Conservation (phyloP, 2,797 vertebrate genomes). For the Myoxocephalus aenaeus region DNA sequence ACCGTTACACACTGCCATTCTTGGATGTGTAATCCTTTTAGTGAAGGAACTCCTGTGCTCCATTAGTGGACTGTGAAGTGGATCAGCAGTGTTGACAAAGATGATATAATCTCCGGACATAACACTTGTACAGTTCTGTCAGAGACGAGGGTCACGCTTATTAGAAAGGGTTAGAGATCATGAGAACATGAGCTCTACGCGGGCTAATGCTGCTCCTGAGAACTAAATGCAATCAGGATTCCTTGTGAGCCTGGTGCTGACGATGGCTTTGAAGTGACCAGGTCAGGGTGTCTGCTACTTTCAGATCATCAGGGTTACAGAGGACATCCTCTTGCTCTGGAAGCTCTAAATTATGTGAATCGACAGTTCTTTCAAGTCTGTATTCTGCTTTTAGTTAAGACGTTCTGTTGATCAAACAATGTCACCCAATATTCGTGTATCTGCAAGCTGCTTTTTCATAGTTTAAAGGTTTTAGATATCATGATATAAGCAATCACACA, state of each 20-base stretch:
- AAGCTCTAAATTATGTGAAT: not conserved
- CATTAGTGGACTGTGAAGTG: conserved; percentile 24
- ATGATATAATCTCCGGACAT: conserved; percentile 27
- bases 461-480: conserved; percentile 23
- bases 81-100: conserved; percentile 29
- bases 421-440: not conserved
- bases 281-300: conserved; percentile 8
- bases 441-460: not conserved
- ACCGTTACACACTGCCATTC: conserved; percentile 46
- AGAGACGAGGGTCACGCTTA: conserved; percentile 12
- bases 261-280: conserved; percentile 18
- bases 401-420: conserved; percentile 4
- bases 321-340: not conserved
- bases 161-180: not conserved
- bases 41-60: conserved; percentile 16
- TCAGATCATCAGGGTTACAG: conserved; percentile 6
- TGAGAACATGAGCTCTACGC: conserved; percentile 8
- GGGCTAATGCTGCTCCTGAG: conserved; percentile 39
- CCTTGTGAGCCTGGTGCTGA: conserved; percentile 14
- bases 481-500: conserved; percentile 11
- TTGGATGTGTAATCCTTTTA: conserved; percentile 62
- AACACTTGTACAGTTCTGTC: conserved; percentile 11
- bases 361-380: not conserved
- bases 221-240: conserved; percentile 37
- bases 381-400: conserved; percentile 6